These are phyloP conservation scores for Zosterops lateralis DNA, from an alignment of 2,113 vertebrate species.

Conservation along the genomic window DNA sequence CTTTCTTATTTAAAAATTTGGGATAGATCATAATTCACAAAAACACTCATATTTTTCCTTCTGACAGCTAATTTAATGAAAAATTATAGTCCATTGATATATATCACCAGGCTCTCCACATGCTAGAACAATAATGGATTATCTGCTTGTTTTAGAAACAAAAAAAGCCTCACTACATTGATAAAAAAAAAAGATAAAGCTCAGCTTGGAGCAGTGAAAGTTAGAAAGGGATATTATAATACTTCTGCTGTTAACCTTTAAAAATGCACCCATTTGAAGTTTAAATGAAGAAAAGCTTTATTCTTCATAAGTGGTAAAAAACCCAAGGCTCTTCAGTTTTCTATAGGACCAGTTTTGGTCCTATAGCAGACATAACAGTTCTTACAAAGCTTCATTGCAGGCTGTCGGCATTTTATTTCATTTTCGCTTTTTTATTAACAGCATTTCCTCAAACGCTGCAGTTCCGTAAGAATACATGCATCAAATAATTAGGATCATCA, in stretches of 20 bases:
- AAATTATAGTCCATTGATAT: not conserved
- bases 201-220: not conserved
- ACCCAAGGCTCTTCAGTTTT: not conserved
- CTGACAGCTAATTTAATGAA: not conserved
- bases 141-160: not conserved
- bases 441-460: not conserved
- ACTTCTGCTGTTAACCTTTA: not conserved
- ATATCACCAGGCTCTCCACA: not conserved
- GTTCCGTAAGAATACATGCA: not conserved
- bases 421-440: not conserved
- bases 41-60: not conserved
- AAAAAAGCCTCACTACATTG: not conserved
- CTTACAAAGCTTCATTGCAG: not conserved
- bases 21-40: not conserved
- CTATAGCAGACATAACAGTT: not conserved
- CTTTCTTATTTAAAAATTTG: not conserved
- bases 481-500: not conserved
- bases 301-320: not conserved
- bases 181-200: not conserved
- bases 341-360: not conserved
- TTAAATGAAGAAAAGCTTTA: not conserved
- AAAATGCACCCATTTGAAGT: not conserved
- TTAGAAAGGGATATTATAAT: not conserved
- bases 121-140: not conserved
- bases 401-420: not conserved